These are phyloP conservation scores for Scaptodrosophila latifasciaeformis DNA, from an alignment of 2,888 invertebrate species.

Conservation along the genomic window DNA sequence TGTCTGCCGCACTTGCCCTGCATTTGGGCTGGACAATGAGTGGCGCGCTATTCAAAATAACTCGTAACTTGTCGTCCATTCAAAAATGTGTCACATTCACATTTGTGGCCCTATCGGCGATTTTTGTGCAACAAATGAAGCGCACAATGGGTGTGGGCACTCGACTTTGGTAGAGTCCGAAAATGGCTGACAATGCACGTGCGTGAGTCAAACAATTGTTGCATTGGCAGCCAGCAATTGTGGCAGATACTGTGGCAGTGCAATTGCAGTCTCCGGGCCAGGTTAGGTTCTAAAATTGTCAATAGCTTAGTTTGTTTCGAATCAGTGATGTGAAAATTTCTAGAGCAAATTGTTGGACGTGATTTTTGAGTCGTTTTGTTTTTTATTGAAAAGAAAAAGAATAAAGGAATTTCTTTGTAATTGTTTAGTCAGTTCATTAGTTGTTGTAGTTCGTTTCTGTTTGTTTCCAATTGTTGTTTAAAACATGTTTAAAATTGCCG, in stretches of 20 bases:
- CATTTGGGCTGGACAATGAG: conserved; percentile 23
- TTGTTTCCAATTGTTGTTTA: conserved; percentile 26
- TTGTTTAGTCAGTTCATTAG: conserved; percentile 64
- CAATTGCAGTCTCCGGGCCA: conserved; percentile 4
- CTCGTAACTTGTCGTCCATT: conserved; percentile 54
- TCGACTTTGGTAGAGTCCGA: conserved; percentile 38
- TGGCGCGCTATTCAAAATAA: conserved; percentile 58
- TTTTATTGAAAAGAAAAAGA: conserved; percentile 29
- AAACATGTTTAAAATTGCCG: conserved; percentile 41
- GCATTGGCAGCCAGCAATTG: conserved; percentile 59
- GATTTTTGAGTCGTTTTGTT: conserved; percentile 38
- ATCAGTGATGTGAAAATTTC: conserved; percentile 58
- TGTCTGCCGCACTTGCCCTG: conserved; percentile 33
- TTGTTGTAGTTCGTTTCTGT: conserved; percentile 30
- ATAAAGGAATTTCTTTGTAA: conserved; percentile 21
- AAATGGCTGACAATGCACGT: conserved; percentile 41
- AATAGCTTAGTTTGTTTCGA: conserved; percentile 33
- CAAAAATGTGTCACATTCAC: conserved; percentile 40
- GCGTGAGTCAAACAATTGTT: conserved; percentile 58
- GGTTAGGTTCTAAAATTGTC: too few relatives aligned
- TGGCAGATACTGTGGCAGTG: conserved; percentile 36
- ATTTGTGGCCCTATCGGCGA: conserved; percentile 30
- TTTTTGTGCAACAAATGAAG: conserved; percentile 19
- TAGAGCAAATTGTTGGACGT: conserved; percentile 36
- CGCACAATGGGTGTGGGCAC: conserved; percentile 49